Evolutionary conservation across 23 tunicate species (phyloP).

Genomic region (Trididemnum miniatum): DNA sequence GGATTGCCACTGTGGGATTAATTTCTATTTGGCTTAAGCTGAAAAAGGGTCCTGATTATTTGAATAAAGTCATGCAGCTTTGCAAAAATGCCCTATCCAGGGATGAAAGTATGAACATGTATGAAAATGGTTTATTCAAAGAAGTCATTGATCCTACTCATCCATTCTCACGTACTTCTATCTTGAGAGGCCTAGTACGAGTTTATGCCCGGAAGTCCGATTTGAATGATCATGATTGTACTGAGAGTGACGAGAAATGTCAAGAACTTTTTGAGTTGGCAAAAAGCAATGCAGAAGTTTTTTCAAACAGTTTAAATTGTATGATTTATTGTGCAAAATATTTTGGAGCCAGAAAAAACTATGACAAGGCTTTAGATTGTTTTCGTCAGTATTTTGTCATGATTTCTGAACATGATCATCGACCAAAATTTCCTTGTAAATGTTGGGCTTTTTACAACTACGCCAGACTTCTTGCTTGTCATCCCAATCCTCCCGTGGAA

Average conservation of each 20-base stretch:
- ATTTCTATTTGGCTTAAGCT: slow-evolving; percentile 23
- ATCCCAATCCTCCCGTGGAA: background rate
- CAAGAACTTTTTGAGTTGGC: background rate
- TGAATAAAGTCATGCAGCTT: background rate
- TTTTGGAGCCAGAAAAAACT: slow-evolving; percentile 32
- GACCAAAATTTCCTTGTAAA: background rate
- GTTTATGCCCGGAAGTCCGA: background rate
- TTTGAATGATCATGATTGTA: background rate
- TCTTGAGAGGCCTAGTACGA: slow-evolving; percentile 10
- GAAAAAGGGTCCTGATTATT: background rate
- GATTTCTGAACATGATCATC: background rate
- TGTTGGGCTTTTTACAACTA: slow-evolving; percentile 61
- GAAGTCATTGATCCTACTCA: background rate
- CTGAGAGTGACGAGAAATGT: background rate
- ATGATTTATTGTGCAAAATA: slow-evolving; percentile 50
- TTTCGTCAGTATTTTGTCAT: slow-evolving; percentile 14
- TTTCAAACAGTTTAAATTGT: slow-evolving; percentile 19
- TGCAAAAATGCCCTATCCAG: background rate
- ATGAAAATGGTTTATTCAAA: background rate
- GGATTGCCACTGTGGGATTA: slow-evolving; percentile 26
- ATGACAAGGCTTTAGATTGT: slow-evolving; percentile 6
- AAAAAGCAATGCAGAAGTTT: background rate
- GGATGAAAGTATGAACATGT: background rate
- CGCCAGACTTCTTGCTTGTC: slow-evolving; percentile 23
- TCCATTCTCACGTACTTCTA: no score